Evolutionary conservation across 2,797 vertebrate genomes (phyloP).

Genomic region (Taeniopygia guttata): DNA sequence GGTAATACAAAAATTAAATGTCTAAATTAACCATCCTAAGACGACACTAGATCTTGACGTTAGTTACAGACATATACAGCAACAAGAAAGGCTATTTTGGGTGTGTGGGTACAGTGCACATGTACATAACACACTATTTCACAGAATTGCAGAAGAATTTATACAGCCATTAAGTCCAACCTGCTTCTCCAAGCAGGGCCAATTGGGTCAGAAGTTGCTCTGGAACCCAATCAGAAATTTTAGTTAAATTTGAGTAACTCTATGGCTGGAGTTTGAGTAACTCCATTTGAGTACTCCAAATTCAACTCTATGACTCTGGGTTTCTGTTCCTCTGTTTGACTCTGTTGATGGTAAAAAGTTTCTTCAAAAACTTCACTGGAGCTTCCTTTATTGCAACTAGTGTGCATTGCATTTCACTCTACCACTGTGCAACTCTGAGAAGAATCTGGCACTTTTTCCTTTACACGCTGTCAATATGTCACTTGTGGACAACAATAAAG

Average conservation of each 20-base stretch:
- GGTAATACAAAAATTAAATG: not conserved
- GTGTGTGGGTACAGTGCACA: not conserved
- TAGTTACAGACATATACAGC: not conserved
- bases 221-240: not conserved
- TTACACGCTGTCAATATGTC: not conserved
- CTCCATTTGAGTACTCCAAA: not conserved
- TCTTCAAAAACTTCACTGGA: not conserved
- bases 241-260: not conserved
- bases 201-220: not conserved
- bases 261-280: not conserved
- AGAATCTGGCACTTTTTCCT: not conserved
- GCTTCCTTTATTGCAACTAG: not conserved
- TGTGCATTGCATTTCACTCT: not conserved
- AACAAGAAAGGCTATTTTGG: not conserved
- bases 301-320: not conserved
- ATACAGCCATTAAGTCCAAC: not conserved
- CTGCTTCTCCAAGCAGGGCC: not conserved
- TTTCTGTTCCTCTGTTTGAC: not conserved
- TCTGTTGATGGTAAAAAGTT: not conserved
- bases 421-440: not conserved
- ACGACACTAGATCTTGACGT: not conserved
- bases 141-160: not conserved
- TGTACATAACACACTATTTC: not conserved
- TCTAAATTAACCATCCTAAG: not conserved
- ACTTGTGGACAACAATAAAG: not conserved